Percentiles rank a stretch among this genome's conserved stretches.
phyloP scores from a whole-genome alignment of 2,113 vertebrate genomes.

The Cyanoderma ruficeps region DNA sequence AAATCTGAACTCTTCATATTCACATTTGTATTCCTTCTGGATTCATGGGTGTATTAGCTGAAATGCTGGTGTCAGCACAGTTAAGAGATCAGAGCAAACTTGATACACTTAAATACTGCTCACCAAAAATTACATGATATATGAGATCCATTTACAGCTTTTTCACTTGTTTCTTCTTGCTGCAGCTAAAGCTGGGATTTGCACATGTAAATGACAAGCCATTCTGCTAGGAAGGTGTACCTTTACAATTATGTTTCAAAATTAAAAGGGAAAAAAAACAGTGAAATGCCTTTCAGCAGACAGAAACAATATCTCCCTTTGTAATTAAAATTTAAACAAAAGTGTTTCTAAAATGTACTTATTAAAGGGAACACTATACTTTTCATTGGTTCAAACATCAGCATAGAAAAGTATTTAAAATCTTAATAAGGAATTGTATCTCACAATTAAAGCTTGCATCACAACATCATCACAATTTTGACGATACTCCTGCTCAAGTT shows the following conservation, averaged over 20 bases:
- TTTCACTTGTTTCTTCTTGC: constrained; percentile 30
- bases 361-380: background rate
- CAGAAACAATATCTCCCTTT: background rate
- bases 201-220: background rate
- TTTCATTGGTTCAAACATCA: background rate
- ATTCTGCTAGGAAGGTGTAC: background rate
- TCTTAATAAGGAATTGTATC: background rate
- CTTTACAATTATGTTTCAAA: background rate
- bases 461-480: background rate
- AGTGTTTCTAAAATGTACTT: background rate
- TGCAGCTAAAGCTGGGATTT: background rate
- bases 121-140: constrained; percentile 12
- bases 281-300: background rate
- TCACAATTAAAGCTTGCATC: background rate
- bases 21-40: background rate
- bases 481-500: background rate
- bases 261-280: background rate
- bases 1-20: background rate
- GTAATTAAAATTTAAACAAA: background rate
- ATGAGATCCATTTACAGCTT: background rate
- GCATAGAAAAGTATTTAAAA: background rate
- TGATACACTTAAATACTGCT: background rate
- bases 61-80: background rate
- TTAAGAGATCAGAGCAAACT: constrained; percentile 8
- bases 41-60: background rate